These are phyloP conservation scores for Asobara japonica DNA, from an alignment of 1,140 invertebrate species.

Conservation along the genomic window DNA sequence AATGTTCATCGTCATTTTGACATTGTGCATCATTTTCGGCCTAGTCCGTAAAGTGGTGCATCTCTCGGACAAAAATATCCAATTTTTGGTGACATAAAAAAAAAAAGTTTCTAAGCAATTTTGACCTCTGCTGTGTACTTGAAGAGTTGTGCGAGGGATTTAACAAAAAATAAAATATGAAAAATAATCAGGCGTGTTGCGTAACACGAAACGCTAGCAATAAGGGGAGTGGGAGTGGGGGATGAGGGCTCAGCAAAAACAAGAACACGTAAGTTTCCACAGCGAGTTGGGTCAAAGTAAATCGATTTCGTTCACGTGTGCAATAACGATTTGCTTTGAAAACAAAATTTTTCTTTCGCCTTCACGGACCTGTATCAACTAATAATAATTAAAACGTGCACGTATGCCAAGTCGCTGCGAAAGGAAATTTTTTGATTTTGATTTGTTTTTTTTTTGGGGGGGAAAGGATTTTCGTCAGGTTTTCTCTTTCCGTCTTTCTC, in stretches of 20 bases:
- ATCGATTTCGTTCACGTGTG: slow-evolving; percentile 27
- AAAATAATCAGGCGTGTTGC: slow-evolving; percentile 30
- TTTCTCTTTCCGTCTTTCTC: neutral
- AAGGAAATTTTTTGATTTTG: slow-evolving; percentile 11
- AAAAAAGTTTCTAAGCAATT: neutral
- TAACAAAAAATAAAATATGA: neutral
- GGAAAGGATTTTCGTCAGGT: neutral
- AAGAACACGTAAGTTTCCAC: slow-evolving; percentile 32
- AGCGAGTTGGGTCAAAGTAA: slow-evolving; percentile 46
- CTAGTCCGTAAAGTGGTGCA: too few species aligned
- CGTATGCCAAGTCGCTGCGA: slow-evolving; percentile 46
- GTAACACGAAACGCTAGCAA: slow-evolving; percentile 34
- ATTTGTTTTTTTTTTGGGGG: neutral
- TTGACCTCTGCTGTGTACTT: slow-evolving; percentile 26
- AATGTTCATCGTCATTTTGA: neutral
- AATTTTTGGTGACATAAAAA: too few species aligned
- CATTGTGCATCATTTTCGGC: too few species aligned
- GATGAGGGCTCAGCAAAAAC: slow-evolving; percentile 2
- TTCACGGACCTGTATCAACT: slow-evolving; percentile 3
- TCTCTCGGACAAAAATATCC: too few species aligned
- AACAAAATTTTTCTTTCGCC: neutral
- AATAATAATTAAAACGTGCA: slow-evolving; percentile 3
- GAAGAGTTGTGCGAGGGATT: slow-evolving; percentile 25
- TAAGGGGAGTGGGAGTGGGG: slow-evolving; percentile 15
- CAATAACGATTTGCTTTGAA: slow-evolving; percentile 9